Percentiles rank a stretch among this genome's conserved stretches.
Conservation (phyloP, 2,113 vertebrate genomes). For the Leucopsar rothschildi region DNA sequence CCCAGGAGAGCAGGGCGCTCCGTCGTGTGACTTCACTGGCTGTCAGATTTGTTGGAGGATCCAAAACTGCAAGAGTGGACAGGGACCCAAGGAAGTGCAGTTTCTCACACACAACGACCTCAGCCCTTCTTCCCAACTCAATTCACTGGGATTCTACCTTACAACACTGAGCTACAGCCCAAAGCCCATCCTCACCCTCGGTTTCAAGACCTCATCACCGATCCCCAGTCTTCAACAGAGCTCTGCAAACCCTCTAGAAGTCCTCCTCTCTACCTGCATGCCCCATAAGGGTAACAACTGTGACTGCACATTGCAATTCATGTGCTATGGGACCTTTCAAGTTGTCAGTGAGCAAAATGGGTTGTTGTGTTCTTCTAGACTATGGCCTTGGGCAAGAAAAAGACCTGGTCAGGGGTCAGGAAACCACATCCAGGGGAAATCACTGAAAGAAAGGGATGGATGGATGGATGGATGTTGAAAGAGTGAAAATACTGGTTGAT, state of each 20-base stretch:
- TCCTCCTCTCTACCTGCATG: background rate
- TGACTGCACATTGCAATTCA: background rate
- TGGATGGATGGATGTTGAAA: background rate
- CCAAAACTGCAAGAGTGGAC: constrained; percentile 80
- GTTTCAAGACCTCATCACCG: background rate
- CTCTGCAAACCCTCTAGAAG: background rate
- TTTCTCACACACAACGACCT: background rate
- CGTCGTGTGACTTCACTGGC: constrained; percentile 90
- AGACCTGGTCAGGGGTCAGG: background rate
- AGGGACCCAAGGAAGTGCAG: background rate
- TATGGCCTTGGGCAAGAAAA: background rate
- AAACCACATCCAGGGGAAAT: background rate
- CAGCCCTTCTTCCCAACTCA: background rate
- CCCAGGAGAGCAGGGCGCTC: constrained; percentile 93
- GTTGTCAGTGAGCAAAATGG: background rate
- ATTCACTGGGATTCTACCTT: background rate
- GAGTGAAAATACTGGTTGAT: background rate
- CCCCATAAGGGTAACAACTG: background rate
- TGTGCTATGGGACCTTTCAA: background rate
- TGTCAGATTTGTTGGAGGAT: constrained; percentile 89
- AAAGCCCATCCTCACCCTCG: background rate
- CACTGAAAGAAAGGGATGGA: background rate
- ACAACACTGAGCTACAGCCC: background rate
- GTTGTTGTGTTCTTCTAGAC: background rate
- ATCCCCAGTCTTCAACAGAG: background rate